These are phyloP conservation scores for Deilephila elpenor DNA, from an alignment of 2,888 invertebrate species.

Conservation along the genomic window DNA sequence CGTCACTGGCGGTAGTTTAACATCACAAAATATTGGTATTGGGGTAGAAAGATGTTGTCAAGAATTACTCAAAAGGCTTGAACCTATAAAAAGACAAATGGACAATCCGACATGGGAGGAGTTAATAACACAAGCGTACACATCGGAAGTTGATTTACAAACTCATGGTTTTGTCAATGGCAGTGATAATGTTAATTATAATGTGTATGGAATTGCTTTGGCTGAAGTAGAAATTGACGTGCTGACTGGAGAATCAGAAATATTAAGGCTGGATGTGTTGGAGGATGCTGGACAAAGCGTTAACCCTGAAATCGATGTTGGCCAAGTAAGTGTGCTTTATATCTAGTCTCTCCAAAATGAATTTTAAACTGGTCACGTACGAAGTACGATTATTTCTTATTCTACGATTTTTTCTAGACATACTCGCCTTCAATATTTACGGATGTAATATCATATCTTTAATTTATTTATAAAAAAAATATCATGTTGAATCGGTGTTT, in stretches of 20 bases:
- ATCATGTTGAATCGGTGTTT: too few species aligned
- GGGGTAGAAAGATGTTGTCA: conserved; percentile 48
- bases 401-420: neutral
- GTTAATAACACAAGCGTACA: conserved; percentile 74
- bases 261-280: conserved; percentile 85
- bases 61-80: conserved; percentile 43
- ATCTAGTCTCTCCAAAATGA: neutral
- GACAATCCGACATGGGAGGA: conserved; percentile 75
- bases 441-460: neutral
- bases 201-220: conserved; percentile 82
- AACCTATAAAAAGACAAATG: conserved; percentile 43
- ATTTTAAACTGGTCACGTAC: neutral
- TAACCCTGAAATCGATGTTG: conserved; percentile 87
- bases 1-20: conserved; percentile 87
- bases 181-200: conserved; percentile 45
- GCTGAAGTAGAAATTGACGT: conserved; percentile 90
- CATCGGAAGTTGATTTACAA: conserved; percentile 60
- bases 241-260: conserved; percentile 87
- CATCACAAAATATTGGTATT: conserved; percentile 53
- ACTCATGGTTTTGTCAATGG: conserved; percentile 46
- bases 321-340: conserved; percentile 75
- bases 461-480: neutral
- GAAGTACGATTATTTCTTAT: conserved; percentile 2
- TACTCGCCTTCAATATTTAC: neutral
- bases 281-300: conserved; percentile 87